A percentile compares a stretch with the other conserved stretches of the same genome.
These are phyloP conservation scores for Dicaeum eximium DNA, from an alignment of 2,113 vertebrate genomes.

Conservation along the genomic window DNA sequence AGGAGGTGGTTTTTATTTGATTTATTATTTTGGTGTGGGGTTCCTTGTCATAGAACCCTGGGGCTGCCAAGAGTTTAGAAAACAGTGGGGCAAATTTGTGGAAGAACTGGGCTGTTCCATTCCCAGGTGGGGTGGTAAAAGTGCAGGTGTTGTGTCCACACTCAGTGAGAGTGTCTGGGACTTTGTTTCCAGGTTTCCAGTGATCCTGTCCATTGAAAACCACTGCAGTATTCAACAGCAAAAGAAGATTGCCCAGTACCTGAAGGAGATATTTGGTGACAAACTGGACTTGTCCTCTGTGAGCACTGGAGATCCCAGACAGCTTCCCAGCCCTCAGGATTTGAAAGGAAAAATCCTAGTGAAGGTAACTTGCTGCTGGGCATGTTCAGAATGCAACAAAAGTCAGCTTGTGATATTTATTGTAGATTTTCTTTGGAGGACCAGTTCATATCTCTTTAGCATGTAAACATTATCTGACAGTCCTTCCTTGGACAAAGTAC, in stretches of 20 bases:
- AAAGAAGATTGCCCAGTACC: constrained; percentile 92
- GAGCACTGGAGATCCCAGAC: constrained; percentile 78
- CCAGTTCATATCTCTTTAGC: background rate
- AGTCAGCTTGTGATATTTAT: background rate
- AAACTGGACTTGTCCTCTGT: constrained; percentile 86
- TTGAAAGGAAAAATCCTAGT: constrained; percentile 94
- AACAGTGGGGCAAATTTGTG: background rate
- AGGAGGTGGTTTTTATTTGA: background rate
- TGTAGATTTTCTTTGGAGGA: background rate
- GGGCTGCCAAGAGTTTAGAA: background rate
- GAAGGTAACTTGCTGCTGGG: constrained; percentile 78
- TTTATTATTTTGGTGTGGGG: background rate
- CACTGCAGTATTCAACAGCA: constrained; percentile 96
- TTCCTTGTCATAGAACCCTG: background rate
- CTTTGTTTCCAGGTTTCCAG: constrained; percentile 80
- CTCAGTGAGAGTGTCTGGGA: background rate
- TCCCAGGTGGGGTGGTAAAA: background rate
- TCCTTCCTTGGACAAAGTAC: background rate
- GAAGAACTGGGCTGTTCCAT: background rate
- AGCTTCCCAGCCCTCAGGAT: constrained; percentile 88
- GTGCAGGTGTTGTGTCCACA: background rate
- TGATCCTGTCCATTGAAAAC: constrained; percentile 95
- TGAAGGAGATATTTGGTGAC: constrained; percentile 89
- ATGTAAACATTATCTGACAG: background rate
- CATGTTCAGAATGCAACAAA: background rate